Percentiles rank a stretch among this genome's conserved stretches.
Conservation (phyloP, 2,888 invertebrate genomes). For the Chrysolina haemoptera region DNA sequence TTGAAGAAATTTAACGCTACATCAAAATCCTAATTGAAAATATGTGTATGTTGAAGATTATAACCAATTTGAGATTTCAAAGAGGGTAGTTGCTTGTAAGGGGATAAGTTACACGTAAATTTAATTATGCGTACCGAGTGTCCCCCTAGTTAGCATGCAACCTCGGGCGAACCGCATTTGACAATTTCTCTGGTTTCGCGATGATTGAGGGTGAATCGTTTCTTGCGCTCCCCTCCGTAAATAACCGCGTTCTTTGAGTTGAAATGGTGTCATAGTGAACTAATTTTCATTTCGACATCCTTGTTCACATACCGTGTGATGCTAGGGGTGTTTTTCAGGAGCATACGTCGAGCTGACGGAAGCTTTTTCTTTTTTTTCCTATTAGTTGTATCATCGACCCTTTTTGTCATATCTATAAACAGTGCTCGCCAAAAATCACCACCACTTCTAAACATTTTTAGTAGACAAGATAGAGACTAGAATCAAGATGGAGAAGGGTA, state of each 20-base stretch:
- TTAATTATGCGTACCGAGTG: conserved; percentile 16
- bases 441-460: too few relatives aligned
- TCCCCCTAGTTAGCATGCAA: conserved; percentile 18
- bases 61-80: conserved; percentile 12
- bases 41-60: conserved; percentile 16
- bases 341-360: too few relatives aligned
- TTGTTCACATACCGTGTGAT: neutral
- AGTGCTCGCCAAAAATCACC: too few relatives aligned
- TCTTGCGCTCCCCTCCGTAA: conserved; percentile 7
- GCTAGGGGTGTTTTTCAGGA: too few relatives aligned
- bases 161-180: conserved; percentile 13
- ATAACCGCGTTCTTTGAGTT: neutral
- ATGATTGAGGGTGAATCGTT: conserved; percentile 19
- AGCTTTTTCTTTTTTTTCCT: too few relatives aligned
- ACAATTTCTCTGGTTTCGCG: conserved; percentile 12
- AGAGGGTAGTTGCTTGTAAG: neutral
- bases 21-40: neutral
- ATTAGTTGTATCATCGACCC: too few relatives aligned
- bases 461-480: too few relatives aligned
- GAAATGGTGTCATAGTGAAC: conserved; percentile 3
- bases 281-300: neutral
- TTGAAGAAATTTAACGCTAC: neutral
- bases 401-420: too few relatives aligned
- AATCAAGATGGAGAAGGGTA: too few relatives aligned
- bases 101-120: conserved; percentile 16